Base-by-base conservation (phyloP, 2,888 invertebrate species). In the Sthenelais limicola region DNA sequence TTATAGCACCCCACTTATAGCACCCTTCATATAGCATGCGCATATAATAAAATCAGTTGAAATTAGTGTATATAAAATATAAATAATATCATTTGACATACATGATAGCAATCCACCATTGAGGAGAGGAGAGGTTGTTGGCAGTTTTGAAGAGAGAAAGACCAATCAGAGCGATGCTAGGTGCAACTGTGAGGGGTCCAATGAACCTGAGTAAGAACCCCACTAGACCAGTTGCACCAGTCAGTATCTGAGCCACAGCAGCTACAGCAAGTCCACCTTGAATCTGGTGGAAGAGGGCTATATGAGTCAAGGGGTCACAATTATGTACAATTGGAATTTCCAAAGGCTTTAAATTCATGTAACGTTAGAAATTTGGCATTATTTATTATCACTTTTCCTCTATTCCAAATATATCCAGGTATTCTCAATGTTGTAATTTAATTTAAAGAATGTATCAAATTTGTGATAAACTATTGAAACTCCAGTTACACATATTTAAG, bases 101-200 rank as follows among this genome's bases (percentile, higher is more conserved):
- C 66, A 38, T 66, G 38, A 66, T 35, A 18, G 66, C 66, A 21
- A 66, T 35, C 66, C 66, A 66, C 66, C 66, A 66, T 18, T 66
- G 66, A 12, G 35, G 35, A 26, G 35, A n/a, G 43, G 38, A 66
- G 66, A 66, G 43, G 35, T 43, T 43, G 7, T 35, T 15, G 15
- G 66, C 66, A 28, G 66, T 43, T 24, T 66, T 66, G 66, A 66
- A 66, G 12, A 66, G 43, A 32, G 38, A 43, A 12, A 66, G 15
- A 12, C 66, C 66, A 9, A 66, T 66, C 9, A 66, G 66, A 38
- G 66, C 33, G n/a, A 66, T 66, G 35, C 38, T 66, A 1, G 66
- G 66, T 38, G 43, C 24, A 12, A 66, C 33, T 30, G 66, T 43
- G 28, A 66, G 66, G 21, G 66, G 66, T 3, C 66, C 66, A 38